Evolutionary conservation across 2,113 vertebrate genomes (phyloP).

Genomic region (Pseudorhombus dupliciocellatus): DNA sequence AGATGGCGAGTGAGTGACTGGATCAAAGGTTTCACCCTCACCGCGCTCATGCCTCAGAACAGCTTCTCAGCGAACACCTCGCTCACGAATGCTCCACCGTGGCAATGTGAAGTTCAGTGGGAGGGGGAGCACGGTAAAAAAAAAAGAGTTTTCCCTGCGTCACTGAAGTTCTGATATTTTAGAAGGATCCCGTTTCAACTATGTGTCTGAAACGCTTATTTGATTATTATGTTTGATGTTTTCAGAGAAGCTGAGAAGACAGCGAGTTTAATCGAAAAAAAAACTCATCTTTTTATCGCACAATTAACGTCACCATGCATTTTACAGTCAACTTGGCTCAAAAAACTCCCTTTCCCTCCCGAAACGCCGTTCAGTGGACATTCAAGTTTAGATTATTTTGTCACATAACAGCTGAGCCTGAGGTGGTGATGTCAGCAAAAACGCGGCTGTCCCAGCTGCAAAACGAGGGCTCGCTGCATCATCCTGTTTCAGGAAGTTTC

Average conservation of each 20-base stretch:
- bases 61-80: neutral
- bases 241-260: neutral
- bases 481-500: neutral
- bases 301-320: neutral
- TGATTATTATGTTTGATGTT: neutral
- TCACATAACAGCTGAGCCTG: neutral
- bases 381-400: neutral
- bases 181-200: neutral
- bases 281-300: neutral
- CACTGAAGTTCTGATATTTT: too few species aligned
- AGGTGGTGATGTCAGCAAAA: neutral
- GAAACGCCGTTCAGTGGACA: neutral
- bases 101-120: neutral
- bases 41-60: neutral
- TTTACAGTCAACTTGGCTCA: neutral
- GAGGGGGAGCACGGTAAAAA: neutral
- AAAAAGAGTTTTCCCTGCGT: neutral
- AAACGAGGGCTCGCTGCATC: neutral
- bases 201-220: neutral
- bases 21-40: slow-evolving; percentile 22
- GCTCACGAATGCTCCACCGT: neutral
- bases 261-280: too few species aligned
- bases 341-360: neutral
- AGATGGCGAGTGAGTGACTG: neutral
- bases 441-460: neutral